Conservation (phyloP, 2,797 vertebrate genomes). For the Poeciliopsis turneri region DNA sequence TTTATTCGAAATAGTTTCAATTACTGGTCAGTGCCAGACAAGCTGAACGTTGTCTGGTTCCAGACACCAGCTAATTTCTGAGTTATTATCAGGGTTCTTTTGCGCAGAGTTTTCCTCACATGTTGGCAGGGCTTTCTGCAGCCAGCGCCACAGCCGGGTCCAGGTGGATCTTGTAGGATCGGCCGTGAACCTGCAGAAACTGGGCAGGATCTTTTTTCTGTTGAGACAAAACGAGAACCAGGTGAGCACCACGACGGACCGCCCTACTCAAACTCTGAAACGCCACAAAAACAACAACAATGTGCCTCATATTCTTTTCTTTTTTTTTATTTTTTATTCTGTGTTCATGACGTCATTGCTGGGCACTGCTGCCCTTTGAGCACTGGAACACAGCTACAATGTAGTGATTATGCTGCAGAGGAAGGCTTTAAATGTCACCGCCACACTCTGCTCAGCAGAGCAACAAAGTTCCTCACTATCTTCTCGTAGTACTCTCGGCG, state of each 20-base stretch:
- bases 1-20: neutral
- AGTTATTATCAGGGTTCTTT: neutral
- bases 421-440: too few relatives aligned
- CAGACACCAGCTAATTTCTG: neutral
- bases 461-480: constrained; percentile 82
- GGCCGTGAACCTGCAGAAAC: constrained; percentile 96
- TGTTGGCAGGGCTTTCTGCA: constrained; percentile 95
- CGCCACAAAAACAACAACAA: neutral
- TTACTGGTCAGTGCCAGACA: neutral
- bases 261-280: neutral
- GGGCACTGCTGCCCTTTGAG: neutral
- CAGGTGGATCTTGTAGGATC: constrained; percentile 95
- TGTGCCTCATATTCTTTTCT: neutral
- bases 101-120: constrained; percentile 78
- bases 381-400: neutral
- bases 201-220: constrained; percentile 99
- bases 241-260: neutral
- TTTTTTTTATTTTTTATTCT: neutral
- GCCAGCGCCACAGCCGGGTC: constrained; percentile 94
- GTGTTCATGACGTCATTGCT: neutral
- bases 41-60: neutral
- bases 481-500: constrained; percentile 95
- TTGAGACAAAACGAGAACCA: constrained; percentile 9
- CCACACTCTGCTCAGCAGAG: neutral
- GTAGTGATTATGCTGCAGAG: neutral